Evolutionary conservation across 1,140 invertebrate species (phyloP), one percentile per base, ranked within the genome.

Genomic region (Lasaia peninsularis): DNA sequence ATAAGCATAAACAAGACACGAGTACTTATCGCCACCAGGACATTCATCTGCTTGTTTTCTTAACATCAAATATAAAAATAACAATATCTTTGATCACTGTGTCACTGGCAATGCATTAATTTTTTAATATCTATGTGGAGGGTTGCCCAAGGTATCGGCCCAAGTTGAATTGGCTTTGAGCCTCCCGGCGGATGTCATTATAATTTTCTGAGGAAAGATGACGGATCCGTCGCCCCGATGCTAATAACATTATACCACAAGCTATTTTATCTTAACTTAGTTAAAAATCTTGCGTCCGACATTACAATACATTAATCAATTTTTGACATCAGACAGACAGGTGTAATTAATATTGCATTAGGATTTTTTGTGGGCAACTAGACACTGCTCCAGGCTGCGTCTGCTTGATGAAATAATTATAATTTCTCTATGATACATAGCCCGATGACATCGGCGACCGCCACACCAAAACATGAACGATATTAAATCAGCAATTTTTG

Each of bases 251-350:
- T 78, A 81, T 78, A 82, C 77, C 75, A 69, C 81, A 81, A 88
- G 83, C 83, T 78, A 86, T 86, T 85, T 84, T 88, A 86, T 86
- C 81, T 86, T 84, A 86, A 86, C 81, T 86, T 80, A 83, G 79
- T 86, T 86, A 88, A 86, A 86, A 86, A 86, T 86, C 83, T 86
- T 82, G 81, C 85, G 73, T 69, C 75, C 77, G 70, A 77, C 81
- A 80, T 82, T 81, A 44, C 37, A 44, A 44, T 80, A 59, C 83
- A 86, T 88, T 84, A 86, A 88, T 88, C 83, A 86, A n/a, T 71
- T 78, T 80, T 71, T 86, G 81, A 83, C 80, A 83, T 73, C 65
- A 63, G 7, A 44, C 37, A 16, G 37, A 20, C 37, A 44, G 37
- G 37, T 44, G 37, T 44, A 20, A 44, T 44, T 44, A 44, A 44